phyloP scores from a whole-genome alignment of 1,140 invertebrate species.

The Drosophila rufa region DNA sequence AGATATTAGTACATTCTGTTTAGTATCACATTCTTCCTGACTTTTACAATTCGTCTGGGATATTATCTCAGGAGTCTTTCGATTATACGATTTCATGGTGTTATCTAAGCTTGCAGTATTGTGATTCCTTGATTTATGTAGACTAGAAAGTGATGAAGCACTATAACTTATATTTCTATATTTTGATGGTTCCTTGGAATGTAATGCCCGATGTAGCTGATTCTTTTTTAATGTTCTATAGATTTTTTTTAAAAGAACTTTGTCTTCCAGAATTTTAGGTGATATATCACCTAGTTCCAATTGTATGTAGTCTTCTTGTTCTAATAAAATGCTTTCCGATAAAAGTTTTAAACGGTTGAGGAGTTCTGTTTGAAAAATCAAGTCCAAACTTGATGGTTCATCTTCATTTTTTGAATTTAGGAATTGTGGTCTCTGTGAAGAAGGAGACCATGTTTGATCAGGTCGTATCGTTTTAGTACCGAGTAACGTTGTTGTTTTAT shows the following conservation, averaged over 20 bases:
- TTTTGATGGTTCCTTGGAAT: constrained; percentile 61
- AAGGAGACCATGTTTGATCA: constrained; percentile 74
- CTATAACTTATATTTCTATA: constrained; percentile 25
- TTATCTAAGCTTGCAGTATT: not conserved
- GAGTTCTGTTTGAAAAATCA: constrained; percentile 18
- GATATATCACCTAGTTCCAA: constrained; percentile 42
- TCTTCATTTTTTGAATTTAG: constrained; percentile 3
- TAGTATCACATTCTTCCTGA: not conserved
- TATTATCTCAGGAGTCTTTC: not conserved
- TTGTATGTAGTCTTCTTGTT: constrained; percentile 15
- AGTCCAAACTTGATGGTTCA: not conserved
- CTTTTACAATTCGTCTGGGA: not conserved
- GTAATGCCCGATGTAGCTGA: constrained; percentile 71
- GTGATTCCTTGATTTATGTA: not conserved
- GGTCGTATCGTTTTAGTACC: constrained; percentile 72
- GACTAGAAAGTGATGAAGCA: constrained; percentile 56
- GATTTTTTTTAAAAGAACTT: constrained; percentile 67
- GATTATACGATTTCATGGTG: not conserved
- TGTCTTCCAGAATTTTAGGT: constrained; percentile 64
- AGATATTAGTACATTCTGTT: constrained; percentile 6
- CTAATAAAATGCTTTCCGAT: constrained; percentile 13
- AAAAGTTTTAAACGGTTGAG: constrained; percentile 43
- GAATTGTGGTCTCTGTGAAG: constrained; percentile 54
- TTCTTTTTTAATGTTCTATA: constrained; percentile 77
- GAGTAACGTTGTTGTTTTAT: constrained; percentile 67